Base-by-base conservation (phyloP, 92 coral and sea anemone species). In the Epizoanthus rinbou region DNA sequence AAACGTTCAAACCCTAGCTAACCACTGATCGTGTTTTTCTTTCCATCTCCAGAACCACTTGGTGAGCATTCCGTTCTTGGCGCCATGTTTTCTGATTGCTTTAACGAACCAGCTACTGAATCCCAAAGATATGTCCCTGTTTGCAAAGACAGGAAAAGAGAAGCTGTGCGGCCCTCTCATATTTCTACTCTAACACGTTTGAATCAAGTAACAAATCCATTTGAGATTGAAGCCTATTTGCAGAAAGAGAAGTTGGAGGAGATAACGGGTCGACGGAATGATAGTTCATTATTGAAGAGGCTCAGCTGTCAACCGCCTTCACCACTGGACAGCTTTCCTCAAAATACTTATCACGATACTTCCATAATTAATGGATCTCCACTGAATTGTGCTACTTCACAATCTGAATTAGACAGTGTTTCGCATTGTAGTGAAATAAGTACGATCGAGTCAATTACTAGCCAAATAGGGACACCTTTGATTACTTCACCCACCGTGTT, bases 41-140 rank as follows among this genome's bases (percentile, higher is more conserved):
- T 43, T 62, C 14, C 57, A 35, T 63, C 64, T 78, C 71, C 54
- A 78, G 82, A 78, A 78, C 82, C 82, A 41, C 82, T 78, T 37
- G 82, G 64, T 21, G 82, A 78, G 24, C 39, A 62, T 16, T 78
- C 82, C 9, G 62, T 78, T 33, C 71, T 78, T 10, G 82, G 82
- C 5, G 37, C 58, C 28, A 78, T 78, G 57, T 78, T 78, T 41
- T 78, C 82, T 0, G 82, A 78, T 37, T 37, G 66, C 24, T 78
- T 78, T 24, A 65, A 78, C 19, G 82, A 78, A 52, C 82, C 82
- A 22, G 18, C 7, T 35, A 33, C 41, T 78, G 71, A 60, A 4
- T 59, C 59, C 3, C 71, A 63, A 57, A 62, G 52, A 21, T 37
- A 41, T n/a, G 15, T 15, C 0, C 0, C 62, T 59, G 59, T 25